Percentiles rank a stretch among this genome's conserved stretches.
Conservation (phyloP, 1,140 invertebrate genomes). For the Pogonognathellus flavescens region DNA sequence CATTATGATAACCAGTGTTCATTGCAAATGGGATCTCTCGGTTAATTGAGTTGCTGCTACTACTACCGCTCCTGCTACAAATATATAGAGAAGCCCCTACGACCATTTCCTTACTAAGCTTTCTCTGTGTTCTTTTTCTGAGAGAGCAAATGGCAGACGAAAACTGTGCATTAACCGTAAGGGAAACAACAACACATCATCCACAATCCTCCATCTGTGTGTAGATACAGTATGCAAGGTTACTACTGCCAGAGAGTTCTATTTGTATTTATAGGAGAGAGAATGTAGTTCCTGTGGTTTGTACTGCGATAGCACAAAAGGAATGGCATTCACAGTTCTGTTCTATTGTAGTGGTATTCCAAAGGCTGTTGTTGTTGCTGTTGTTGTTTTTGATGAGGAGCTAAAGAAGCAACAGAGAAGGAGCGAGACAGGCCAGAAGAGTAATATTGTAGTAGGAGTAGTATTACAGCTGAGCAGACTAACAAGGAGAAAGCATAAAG, state of each 20-base stretch:
- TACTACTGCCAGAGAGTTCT: slow-evolving; percentile 7
- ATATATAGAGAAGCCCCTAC: not conserved
- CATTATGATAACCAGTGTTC: slow-evolving; percentile 63
- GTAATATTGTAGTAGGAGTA: not conserved
- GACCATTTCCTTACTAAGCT: not conserved
- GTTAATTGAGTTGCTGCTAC: slow-evolving; percentile 61
- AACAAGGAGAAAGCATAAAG: not conserved
- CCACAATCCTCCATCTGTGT: too few species aligned
- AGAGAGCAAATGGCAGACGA: not conserved
- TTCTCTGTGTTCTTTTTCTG: not conserved
- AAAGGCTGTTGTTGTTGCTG: too few species aligned
- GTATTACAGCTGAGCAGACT: not conserved
- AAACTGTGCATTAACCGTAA: too few species aligned
- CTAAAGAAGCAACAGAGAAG: slow-evolving; percentile 15
- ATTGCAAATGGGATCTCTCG: slow-evolving; percentile 61
- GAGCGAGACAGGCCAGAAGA: not conserved
- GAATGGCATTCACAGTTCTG: not conserved
- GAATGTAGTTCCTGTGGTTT: not conserved
- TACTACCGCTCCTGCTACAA: not conserved
- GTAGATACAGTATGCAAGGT: too few species aligned
- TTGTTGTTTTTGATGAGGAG: not conserved
- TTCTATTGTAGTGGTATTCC: not conserved
- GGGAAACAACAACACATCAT: too few species aligned
- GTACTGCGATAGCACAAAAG: too few species aligned
- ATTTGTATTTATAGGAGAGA: not conserved